A percentile compares a stretch with the other conserved stretches of the same genome.
These are phyloP conservation scores for Ennomos erosarius DNA, from an alignment of 2,888 invertebrate species.

Conservation along the genomic window DNA sequence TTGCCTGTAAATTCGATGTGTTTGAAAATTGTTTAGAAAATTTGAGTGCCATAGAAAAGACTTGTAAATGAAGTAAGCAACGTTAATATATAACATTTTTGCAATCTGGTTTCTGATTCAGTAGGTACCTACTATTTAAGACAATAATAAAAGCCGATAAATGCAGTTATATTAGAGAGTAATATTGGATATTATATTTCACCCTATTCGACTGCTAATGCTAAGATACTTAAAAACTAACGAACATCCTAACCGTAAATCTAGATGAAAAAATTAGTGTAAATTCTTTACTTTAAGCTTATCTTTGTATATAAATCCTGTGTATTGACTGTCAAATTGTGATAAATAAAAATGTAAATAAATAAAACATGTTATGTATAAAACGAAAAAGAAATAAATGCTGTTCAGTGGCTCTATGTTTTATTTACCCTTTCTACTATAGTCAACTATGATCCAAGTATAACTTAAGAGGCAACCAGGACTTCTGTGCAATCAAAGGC, in stretches of 20 bases:
- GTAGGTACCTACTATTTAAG: too few species aligned
- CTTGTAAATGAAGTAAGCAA: conserved; percentile 18
- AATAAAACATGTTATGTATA: conserved; percentile 48
- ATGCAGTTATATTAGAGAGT: too few species aligned
- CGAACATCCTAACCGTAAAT: too few species aligned
- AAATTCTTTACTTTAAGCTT: too few species aligned
- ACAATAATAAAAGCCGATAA: too few species aligned
- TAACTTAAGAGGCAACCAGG: not conserved
- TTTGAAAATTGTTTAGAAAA: conserved; percentile 21
- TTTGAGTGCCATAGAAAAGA: conserved; percentile 25
- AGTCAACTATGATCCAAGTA: not conserved
- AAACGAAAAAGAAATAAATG: conserved; percentile 50
- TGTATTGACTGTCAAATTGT: conserved; percentile 74
- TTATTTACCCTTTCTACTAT: too few species aligned
- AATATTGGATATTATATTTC: too few species aligned
- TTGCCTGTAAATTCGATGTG: conserved; percentile 26
- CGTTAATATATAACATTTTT: not conserved
- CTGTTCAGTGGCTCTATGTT: conserved; percentile 44
- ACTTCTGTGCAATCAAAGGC: too few species aligned
- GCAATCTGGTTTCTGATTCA: conserved; percentile 23
- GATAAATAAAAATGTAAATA: conserved; percentile 71
- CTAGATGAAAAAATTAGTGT: too few species aligned
- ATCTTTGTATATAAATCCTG: conserved; percentile 59
- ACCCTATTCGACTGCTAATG: too few species aligned
- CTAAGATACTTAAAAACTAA: too few species aligned